Base-by-base conservation (phyloP, 1,140 invertebrate species). In the Chymomyza costata region DNA sequence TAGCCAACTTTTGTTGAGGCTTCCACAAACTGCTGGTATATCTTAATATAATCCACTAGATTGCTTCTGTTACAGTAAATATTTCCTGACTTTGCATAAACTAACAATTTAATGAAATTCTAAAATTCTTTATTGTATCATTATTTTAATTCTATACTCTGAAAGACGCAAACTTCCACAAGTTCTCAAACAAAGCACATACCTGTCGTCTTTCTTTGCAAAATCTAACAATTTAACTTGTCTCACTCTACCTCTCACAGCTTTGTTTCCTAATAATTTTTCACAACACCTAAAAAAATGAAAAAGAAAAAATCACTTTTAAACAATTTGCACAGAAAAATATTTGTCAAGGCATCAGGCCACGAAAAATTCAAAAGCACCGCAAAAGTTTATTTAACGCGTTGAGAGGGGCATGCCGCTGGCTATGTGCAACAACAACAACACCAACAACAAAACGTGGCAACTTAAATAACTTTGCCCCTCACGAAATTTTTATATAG, bases 361-460 rank as follows among this genome's bases (percentile, higher is more conserved):
- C 3, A 25, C 21, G 34, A 43, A 16, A 52, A 62, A 57, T n/a
- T 57, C 52, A 57, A 56, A 65, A 65, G 49, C 57, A 66, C 68
- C 69, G 44, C 71, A 80, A 80, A n/a, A 71, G 71, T 78, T 78
- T 78, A 65, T 71, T 76, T 78, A 78, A 71, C 56, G 50, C 66
- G 17, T 38, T 47, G 50, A 40, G 52, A 48, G 16, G 25, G 45
- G 39, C 31, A 2, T 17, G 31, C 34, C 28, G 34, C 41, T 17
- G 6, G 15, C 1, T 40, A 55, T 18, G 43, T n/a, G 34, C 45
- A 6, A 16, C 5, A 15, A n/a, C n/a, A n/a, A n/a, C n/a, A n/a
- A n/a, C n/a, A n/a, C 28, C 30, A 53, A 11, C 18, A 13, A 18
- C 18, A 25, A 7, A 34, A 37, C 1, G 18, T 10, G 15, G 38